Conservation (phyloP, 2,113 vertebrate genomes). For the Paradoxurus hermaphroditus region DNA sequence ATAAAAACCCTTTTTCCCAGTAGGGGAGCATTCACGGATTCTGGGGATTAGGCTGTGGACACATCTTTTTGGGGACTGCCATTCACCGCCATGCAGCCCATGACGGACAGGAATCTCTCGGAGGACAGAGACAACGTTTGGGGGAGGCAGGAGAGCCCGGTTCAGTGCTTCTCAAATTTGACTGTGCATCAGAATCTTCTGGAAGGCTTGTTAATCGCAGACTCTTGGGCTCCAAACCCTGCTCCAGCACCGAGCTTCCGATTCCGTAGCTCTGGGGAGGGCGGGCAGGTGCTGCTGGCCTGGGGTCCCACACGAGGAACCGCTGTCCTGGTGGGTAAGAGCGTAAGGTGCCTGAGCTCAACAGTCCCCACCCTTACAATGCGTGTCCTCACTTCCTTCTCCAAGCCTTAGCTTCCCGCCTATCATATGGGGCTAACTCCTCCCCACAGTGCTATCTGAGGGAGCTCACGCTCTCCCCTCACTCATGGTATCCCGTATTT, state of each 20-base stretch:
- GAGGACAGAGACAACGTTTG: background rate
- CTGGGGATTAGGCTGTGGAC: background rate
- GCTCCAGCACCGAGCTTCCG: background rate
- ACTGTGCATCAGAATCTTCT: background rate
- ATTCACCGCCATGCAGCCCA: background rate
- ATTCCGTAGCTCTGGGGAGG: background rate
- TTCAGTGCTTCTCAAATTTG: background rate
- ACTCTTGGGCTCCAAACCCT: background rate
- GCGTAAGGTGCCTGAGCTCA: background rate
- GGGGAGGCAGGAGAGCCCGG: background rate
- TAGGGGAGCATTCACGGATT: background rate
- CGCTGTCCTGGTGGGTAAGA: background rate
- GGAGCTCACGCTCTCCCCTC: background rate
- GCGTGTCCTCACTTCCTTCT: background rate
- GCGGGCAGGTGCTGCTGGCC: too few species aligned
- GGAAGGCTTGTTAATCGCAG: background rate
- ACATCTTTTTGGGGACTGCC: background rate
- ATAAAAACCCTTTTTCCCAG: background rate
- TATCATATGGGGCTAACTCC: background rate
- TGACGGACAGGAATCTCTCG: background rate
- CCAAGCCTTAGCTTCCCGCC: background rate
- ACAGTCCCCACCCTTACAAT: background rate
- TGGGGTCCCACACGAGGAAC: background rate
- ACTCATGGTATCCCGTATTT: background rate
- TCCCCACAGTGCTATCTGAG: background rate